Percentiles rank a stretch among this genome's conserved stretches.
phyloP scores from a whole-genome alignment of 1,140 invertebrate species.

The Ostrea denselamellosa region DNA sequence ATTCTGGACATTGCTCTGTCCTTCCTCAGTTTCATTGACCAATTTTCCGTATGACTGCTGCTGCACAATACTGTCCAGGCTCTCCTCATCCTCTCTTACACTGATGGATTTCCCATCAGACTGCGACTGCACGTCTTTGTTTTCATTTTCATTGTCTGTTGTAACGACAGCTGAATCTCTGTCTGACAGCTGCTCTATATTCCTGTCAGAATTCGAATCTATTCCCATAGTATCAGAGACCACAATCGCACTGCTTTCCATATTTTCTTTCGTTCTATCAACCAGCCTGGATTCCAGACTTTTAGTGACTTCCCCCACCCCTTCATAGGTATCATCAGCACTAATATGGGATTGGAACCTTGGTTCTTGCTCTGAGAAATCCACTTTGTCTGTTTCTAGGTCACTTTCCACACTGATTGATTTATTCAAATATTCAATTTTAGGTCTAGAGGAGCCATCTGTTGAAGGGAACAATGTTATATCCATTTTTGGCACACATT shows the following conservation, averaged over 20 bases:
- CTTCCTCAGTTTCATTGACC: not conserved
- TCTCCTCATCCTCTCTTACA: not conserved
- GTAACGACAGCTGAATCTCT: not conserved
- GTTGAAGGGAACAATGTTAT: slow-evolving; percentile 1
- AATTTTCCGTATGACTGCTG: not conserved
- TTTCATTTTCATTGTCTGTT: not conserved
- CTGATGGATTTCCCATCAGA: not conserved
- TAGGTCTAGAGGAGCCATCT: not conserved
- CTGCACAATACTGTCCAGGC: not conserved
- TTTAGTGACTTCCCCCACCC: not conserved
- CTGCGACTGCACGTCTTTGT: too few species aligned
- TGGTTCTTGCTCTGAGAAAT: slow-evolving; percentile 59
- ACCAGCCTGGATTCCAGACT: not conserved
- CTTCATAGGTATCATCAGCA: not conserved
- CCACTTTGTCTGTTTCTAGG: slow-evolving; percentile 61
- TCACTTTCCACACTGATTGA: slow-evolving; percentile 39
- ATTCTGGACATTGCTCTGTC: not conserved
- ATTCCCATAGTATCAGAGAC: not conserved
- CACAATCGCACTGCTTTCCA: not conserved
- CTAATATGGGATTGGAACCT: slow-evolving; percentile 13
- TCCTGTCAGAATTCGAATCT: not conserved
- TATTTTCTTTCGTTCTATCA: not conserved
- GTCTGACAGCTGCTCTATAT: not conserved
- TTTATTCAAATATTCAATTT: slow-evolving; percentile 43
- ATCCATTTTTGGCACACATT: not conserved